phyloP scores from a whole-genome alignment of 2,888 invertebrate genomes.

The Trichogramma evanescens region DNA sequence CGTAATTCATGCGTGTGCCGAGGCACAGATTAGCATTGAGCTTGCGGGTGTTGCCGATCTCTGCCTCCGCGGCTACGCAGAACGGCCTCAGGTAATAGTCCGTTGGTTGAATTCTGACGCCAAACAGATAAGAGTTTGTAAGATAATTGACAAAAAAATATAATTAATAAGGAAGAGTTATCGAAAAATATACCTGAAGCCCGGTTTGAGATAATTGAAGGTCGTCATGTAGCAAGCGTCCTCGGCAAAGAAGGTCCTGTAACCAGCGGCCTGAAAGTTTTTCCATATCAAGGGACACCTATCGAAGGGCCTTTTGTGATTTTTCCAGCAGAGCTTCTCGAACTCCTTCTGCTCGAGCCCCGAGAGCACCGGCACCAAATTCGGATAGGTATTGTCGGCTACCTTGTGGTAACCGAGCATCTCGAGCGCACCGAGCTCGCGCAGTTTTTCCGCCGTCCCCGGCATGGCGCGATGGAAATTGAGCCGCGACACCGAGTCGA shows the following conservation, averaged over 20 bases:
- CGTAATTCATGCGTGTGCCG: constrained; percentile 62
- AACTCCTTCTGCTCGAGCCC: constrained; percentile 65
- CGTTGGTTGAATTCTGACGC: constrained; percentile 60
- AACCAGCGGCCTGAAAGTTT: constrained; percentile 64
- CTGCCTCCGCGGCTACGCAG: constrained; percentile 60
- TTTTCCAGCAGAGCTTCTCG: constrained; percentile 61
- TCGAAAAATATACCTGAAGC: constrained; percentile 53
- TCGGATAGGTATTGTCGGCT: constrained; percentile 90
- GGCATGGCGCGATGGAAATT: constrained; percentile 83
- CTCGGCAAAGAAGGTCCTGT: constrained; percentile 74
- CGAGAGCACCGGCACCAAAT: constrained; percentile 72
- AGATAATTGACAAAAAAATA: too few species aligned
- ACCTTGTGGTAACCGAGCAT: constrained; percentile 88
- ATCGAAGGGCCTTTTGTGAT: constrained; percentile 59
- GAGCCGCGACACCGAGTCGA: constrained; percentile 79
- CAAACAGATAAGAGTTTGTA: too few species aligned
- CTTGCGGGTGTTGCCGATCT: constrained; percentile 59
- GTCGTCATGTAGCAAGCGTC: constrained; percentile 72
- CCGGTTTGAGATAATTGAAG: constrained; percentile 72
- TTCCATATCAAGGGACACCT: constrained; percentile 81
- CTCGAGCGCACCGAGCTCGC: constrained; percentile 63
- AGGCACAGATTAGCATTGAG: constrained; percentile 65
- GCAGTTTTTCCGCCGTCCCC: constrained; percentile 58
- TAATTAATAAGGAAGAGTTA: too few species aligned
- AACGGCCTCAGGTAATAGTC: constrained; percentile 79